Evolutionary conservation across 2,113 vertebrate species (phyloP), one percentile per base, ranked within the genome.

Genomic region (Colistium nudipinnis): DNA sequence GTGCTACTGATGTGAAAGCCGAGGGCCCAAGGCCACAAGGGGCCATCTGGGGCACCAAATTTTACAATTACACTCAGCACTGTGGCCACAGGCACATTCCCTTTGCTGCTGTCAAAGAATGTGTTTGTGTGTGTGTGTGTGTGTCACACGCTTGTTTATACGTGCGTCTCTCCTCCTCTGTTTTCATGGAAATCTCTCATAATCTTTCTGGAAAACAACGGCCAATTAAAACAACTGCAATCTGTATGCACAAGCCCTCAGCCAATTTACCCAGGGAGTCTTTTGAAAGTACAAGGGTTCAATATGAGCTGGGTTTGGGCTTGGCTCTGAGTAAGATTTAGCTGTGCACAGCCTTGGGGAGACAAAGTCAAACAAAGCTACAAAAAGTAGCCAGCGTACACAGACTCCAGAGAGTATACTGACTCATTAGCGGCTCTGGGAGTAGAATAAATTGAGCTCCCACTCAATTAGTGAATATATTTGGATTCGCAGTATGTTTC

Each of bases 221-320:
- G 75, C 69, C 86, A 85, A 89, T 89, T 87, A 88, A 85, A 89
- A 75, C 33, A 65, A 56, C 64, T 78, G 62, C 82, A 72, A 66
- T 84, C 69, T 80, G 74, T 77, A 78, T 74, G 74, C 74, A 70
- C 49, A 75, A 76, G 72, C 70, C 67, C 19, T 62, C 39, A 4
- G 76, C 80, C 83, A 73, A 70, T 83, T 81, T 80, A 69, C 67
- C 74, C 45, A 12, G 71, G 63, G 77, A 74, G 56, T 16, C 43
- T 60, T 43, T 3, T 57, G 67, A 72, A 60, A 62, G 52, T 28
- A 51, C 60, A 39, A 25, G 44, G 57, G 63, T 70, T 85, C 52
- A 72, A 55, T 48, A 54, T 66, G 62, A 55, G 14, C 3, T n/a
- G 17, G 68, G 52, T 49, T 74, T 24, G 61, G 62, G n/a, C 35